A percentile compares a stretch with the other conserved stretches of the same genome.
Conservation (phyloP, 2,113 vertebrate species). For the Trochalopteron elliotii region DNA sequence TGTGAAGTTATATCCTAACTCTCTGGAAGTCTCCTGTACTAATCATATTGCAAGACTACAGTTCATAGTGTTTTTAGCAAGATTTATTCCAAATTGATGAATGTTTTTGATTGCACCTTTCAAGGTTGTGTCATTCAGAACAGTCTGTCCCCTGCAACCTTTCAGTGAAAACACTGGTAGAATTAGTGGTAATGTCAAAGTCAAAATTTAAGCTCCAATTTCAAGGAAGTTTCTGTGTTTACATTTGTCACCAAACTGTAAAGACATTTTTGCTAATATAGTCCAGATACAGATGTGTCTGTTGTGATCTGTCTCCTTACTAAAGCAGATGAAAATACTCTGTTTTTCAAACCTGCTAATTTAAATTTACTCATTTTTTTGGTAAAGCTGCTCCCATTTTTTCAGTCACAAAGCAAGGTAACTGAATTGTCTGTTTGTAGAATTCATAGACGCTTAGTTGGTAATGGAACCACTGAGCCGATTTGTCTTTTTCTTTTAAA, state of each 20-base stretch:
- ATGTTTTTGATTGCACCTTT: neutral
- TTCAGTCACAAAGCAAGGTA: neutral
- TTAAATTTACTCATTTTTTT: neutral
- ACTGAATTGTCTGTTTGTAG: neutral
- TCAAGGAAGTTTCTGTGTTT: neutral
- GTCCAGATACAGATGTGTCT: neutral
- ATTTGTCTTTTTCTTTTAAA: neutral
- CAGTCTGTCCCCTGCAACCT: neutral
- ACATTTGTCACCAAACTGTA: neutral
- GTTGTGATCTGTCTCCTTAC: neutral
- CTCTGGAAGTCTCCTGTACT: neutral
- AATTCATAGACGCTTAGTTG: neutral
- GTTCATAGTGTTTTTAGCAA: neutral
- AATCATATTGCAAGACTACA: neutral
- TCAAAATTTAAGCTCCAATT: neutral
- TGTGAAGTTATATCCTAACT: neutral
- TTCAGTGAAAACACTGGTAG: neutral
- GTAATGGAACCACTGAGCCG: neutral
- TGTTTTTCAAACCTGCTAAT: neutral
- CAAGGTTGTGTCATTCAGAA: neutral
- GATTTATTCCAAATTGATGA: neutral
- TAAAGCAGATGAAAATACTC: neutral
- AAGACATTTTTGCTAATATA: neutral
- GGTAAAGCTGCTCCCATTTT: conserved; percentile 10
- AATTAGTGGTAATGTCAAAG: neutral